A percentile compares a stretch with the other conserved stretches of the same genome.
Evolutionary conservation across 2,888 invertebrate species (phyloP).

Genomic region (Pachliopta kotzebuea): DNA sequence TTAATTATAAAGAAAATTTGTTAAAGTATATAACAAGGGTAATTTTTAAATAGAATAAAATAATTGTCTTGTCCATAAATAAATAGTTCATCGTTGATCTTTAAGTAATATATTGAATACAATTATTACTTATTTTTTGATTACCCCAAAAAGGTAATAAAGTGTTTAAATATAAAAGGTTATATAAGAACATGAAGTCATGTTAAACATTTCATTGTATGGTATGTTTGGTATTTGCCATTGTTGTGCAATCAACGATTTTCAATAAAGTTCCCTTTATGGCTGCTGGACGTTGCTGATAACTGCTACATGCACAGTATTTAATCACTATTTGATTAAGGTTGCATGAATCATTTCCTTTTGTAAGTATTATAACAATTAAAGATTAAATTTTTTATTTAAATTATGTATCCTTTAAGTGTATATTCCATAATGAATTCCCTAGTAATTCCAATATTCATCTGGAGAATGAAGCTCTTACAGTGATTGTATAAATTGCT

Average conservation of each 20-base stretch:
- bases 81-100: not conserved
- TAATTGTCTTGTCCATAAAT: too few species aligned
- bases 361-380: conserved; percentile 32
- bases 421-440: not conserved
- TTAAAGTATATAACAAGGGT: too few species aligned
- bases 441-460: not conserved
- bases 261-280: conserved; percentile 73
- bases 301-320: conserved; percentile 48
- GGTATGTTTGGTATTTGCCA: conserved; percentile 60
- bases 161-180: conserved; percentile 37
- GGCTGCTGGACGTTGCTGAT: conserved; percentile 57
- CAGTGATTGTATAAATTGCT: not conserved
- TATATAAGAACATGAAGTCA: conserved; percentile 44
- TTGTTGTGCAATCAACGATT: conserved; percentile 76
- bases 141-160: not conserved
- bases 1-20: too few species aligned
- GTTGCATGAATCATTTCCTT: conserved; percentile 56
- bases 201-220: conserved; percentile 59
- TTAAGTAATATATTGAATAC: not conserved
- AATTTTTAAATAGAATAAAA: too few species aligned
- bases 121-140: not conserved
- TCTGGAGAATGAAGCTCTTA: not conserved
- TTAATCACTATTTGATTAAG: conserved; percentile 66
- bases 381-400: conserved; percentile 1
- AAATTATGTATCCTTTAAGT: not conserved